These are phyloP conservation scores for Parascotia fuliginaria DNA, from an alignment of 2,888 invertebrate species.

Conservation along the genomic window DNA sequence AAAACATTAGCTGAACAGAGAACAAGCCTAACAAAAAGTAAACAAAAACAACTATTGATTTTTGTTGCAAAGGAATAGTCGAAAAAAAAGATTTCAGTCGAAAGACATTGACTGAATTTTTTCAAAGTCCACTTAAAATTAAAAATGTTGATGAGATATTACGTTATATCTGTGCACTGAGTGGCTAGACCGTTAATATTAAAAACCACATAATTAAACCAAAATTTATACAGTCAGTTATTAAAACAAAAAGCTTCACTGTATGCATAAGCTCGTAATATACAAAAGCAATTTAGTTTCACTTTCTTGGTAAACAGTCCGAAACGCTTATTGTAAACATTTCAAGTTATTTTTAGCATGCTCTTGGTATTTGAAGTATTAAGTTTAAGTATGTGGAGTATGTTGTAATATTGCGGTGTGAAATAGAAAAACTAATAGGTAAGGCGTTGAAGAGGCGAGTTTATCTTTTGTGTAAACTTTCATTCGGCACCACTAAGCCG, in stretches of 20 bases:
- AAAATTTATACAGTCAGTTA: background rate
- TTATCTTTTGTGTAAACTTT: conserved; percentile 78
- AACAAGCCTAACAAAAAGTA: too few relatives aligned
- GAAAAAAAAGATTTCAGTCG: too few relatives aligned
- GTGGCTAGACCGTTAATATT: too few relatives aligned
- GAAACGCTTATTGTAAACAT: conserved; percentile 1
- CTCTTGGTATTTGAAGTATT: background rate
- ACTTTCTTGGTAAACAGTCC: conserved; percentile 2
- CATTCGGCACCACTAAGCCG: conserved; percentile 64
- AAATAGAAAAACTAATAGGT: conserved; percentile 55
- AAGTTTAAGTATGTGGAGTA: too few relatives aligned
- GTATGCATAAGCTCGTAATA: background rate
- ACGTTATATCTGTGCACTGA: too few relatives aligned
- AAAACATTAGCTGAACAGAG: too few relatives aligned
- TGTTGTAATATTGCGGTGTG: conserved; percentile 26
- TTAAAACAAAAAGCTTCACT: background rate
- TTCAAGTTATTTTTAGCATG: background rate
- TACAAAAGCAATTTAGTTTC: conserved; percentile 3
- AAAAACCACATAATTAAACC: background rate
- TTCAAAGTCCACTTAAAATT: too few relatives aligned
- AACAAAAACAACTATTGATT: too few relatives aligned
- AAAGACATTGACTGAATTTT: too few relatives aligned
- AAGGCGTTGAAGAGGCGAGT: conserved; percentile 49
- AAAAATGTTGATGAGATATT: too few relatives aligned
- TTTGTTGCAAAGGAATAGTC: too few relatives aligned